Evolutionary conservation across 1,140 invertebrate genomes (phyloP).

Genomic region (Belonocnema kinseyi): DNA sequence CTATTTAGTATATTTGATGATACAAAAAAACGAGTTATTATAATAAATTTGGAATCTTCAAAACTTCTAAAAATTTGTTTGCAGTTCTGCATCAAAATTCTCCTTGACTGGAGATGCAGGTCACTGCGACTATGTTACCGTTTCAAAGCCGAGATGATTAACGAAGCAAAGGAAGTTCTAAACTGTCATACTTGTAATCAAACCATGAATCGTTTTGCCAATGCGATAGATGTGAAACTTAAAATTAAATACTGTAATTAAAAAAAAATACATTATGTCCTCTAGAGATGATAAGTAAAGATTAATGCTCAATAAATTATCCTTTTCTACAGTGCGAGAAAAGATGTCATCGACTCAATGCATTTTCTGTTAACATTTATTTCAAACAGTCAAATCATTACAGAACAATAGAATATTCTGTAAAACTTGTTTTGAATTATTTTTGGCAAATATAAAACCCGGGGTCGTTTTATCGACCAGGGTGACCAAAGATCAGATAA

Average conservation of each 20-base stretch:
- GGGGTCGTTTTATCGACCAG: no score
- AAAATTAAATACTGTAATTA: not conserved
- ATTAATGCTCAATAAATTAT: no score
- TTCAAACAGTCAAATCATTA: no score
- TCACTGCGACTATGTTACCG: constrained; percentile 5
- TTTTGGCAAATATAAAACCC: no score
- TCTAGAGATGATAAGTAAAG: not conserved
- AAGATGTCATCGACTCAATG: no score
- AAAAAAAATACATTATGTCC: not conserved
- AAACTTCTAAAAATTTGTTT: not conserved
- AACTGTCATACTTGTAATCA: constrained; percentile 15
- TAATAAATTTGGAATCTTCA: not conserved
- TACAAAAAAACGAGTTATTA: not conserved
- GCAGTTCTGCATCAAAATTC: not conserved
- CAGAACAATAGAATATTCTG: no score
- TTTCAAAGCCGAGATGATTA: constrained; percentile 12
- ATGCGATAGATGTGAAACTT: not conserved
- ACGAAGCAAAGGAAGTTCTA: constrained; percentile 10
- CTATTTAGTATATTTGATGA: no score
- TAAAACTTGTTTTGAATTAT: no score
- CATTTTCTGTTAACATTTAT: no score
- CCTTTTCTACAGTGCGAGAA: no score
- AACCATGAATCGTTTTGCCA: constrained; percentile 5
- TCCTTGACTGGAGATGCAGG: not conserved
- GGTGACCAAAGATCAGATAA: no score